Evolutionary conservation across 1,140 invertebrate species (phyloP), one percentile per base, ranked within the genome.

Genomic region (Propsilocerus akamusi): DNA sequence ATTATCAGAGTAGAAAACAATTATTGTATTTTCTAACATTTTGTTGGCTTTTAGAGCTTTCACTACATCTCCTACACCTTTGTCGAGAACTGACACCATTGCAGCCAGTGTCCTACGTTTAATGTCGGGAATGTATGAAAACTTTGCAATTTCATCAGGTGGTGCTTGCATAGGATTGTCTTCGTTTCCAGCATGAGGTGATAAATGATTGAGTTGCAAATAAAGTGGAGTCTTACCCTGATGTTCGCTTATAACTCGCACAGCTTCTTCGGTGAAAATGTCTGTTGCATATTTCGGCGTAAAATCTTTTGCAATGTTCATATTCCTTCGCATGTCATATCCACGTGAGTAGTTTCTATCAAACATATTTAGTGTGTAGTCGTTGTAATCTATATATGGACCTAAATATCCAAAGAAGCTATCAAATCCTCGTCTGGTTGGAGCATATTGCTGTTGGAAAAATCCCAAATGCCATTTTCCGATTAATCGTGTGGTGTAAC

Each of bases 381-480:
- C 73, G 61, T 83, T 91, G 58, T 92, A 92, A 64, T 91, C 87
- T 51, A 87, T 76, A 46, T 78, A 76, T 3, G 83, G 86, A 47
- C 80, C 77, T 73, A 80, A 86, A 60, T 89, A 90, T 10, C 89
- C 88, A 61, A 78, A 87, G 62, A 88, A 83, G 5, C 76, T 73
- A 52, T 90, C 81, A 58, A 92, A 93, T n/a, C 89, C 89, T 12
- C 88, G 72, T 17, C 67, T 72, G 0, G 76, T 80, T 1, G 89
- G 88, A 5, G 85, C 81, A 56, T 82, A 87, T 51, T 78, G 75
- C n/a, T 68, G 72, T 22, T 71, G 69, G 51, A 73, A 76, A 53
- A 72, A 80, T 1, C 87, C 88, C 49, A 89, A 68, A 58, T 93
- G 88, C 89, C 89, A 93, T 68, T 96, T 95, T n/a, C 91, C 91